Conservation (phyloP, 2,888 invertebrate species). For the Limenitis camilla region DNA sequence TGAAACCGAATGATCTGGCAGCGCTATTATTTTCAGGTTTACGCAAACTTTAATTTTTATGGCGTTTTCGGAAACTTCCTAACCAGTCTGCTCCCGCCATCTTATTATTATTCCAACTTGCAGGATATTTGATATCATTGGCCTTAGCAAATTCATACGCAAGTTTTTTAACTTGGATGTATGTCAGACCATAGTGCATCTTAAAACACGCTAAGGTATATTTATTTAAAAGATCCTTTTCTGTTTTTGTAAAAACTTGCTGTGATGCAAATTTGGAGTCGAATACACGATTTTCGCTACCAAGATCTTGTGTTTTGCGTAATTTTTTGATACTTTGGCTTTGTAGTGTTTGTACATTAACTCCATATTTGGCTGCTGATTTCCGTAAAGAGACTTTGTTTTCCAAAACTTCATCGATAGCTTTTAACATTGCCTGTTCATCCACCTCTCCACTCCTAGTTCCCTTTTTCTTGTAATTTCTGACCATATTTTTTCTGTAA, state of each 20-base stretch:
- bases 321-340: conserved; percentile 9
- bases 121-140: conserved; percentile 9
- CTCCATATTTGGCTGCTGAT: conserved; percentile 16
- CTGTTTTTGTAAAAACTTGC: conserved; percentile 14
- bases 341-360: conserved; percentile 13
- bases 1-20: conserved; percentile 37
- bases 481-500: no score
- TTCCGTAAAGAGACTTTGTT: conserved; percentile 5
- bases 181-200: conserved; percentile 20
- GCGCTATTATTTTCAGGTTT: conserved; percentile 30
- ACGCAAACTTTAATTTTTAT: conserved; percentile 25
- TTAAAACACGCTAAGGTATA: conserved; percentile 15
- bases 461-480: conserved; percentile 17
- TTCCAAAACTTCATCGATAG: conserved; percentile 13
- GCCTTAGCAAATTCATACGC: conserved; percentile 17
- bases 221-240: conserved; percentile 15
- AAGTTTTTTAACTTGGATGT: conserved; percentile 17
- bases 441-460: conserved; percentile 13
- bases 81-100: conserved; percentile 36
- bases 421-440: conserved; percentile 15
- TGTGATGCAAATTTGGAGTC: conserved; percentile 12
- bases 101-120: conserved; percentile 23
- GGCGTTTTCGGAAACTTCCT: conserved; percentile 28
- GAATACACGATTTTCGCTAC: background rate
- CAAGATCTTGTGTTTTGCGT: conserved; percentile 4